A percentile compares a stretch with the other conserved stretches of the same genome.
Evolutionary conservation across 2,797 vertebrate genomes (phyloP).

Genomic region (Discoglossus pictus): DNA sequence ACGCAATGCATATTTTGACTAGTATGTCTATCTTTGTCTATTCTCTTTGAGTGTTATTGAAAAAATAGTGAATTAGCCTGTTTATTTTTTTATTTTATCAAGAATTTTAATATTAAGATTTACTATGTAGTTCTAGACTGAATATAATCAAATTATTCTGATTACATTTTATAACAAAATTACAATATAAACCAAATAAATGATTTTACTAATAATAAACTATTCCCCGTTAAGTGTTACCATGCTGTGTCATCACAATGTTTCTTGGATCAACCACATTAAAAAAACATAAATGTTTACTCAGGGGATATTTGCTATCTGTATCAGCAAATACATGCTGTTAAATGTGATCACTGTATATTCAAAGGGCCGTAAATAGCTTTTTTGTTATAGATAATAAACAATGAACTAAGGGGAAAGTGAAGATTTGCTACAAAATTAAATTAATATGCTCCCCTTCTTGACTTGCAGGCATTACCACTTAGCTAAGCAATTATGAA

Average conservation of each 20-base stretch:
- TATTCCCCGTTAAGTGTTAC: conserved; percentile 35
- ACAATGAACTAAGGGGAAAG: conserved; percentile 2
- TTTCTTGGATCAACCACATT: conserved; percentile 43
- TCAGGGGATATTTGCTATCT: conserved; percentile 37
- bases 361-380: conserved; percentile 30
- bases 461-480: no score
- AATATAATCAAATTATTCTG: not conserved
- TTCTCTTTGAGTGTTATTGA: no score
- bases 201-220: conserved; percentile 39
- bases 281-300: conserved; percentile 50
- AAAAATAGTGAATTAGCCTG: no score
- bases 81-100: no score
- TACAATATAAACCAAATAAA: conserved; percentile 34
- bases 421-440: not conserved
- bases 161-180: not conserved
- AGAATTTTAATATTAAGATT: conserved; percentile 1
- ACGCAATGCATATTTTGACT: no score
- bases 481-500: no score
- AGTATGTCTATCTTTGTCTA: no score
- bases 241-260: conserved; percentile 47
- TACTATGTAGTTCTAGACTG: not conserved
- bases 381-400: conserved; percentile 22
- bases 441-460: no score
- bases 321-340: conserved; percentile 44
- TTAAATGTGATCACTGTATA: conserved; percentile 40